Conservation (phyloP, 2,888 invertebrate species). For the Piscicola geometra region DNA sequence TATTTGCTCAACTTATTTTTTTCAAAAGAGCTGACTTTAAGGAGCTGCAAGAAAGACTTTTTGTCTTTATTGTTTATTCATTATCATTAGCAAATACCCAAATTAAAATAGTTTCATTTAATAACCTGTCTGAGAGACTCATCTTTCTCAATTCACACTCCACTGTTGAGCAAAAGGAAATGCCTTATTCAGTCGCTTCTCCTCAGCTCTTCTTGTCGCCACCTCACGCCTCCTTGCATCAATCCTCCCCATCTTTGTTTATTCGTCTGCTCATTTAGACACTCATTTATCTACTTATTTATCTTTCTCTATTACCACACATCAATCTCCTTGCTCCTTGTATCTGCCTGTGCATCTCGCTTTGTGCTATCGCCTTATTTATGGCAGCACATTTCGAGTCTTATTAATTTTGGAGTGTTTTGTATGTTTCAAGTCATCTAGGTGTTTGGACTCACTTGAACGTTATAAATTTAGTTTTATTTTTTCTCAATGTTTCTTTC, state of each 20-base stretch:
- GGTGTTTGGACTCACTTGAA: too few species aligned
- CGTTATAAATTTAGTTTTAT: background rate
- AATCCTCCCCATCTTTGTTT: background rate
- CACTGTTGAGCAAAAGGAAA: background rate
- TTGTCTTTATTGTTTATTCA: background rate
- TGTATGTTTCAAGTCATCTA: too few species aligned
- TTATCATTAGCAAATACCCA: background rate
- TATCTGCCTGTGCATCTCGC: too few species aligned
- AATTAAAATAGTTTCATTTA: background rate
- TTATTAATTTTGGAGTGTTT: too few species aligned
- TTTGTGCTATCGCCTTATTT: too few species aligned
- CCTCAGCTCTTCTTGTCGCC: background rate
- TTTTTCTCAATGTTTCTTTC: background rate
- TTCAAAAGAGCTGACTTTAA: background rate
- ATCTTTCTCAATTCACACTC: too few species aligned
- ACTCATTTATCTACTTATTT: background rate
- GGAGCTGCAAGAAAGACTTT: too few species aligned
- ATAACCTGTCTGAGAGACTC: too few species aligned
- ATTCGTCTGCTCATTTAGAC: constrained; percentile 1
- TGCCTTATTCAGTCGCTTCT: background rate
- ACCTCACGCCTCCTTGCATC: background rate
- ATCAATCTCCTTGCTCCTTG: background rate
- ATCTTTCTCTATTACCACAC: background rate
- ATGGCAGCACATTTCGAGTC: too few species aligned
- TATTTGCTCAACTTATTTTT: background rate